Evolutionary conservation across 2,113 vertebrate species (phyloP).

Genomic region (Alexandromys fortis): DNA sequence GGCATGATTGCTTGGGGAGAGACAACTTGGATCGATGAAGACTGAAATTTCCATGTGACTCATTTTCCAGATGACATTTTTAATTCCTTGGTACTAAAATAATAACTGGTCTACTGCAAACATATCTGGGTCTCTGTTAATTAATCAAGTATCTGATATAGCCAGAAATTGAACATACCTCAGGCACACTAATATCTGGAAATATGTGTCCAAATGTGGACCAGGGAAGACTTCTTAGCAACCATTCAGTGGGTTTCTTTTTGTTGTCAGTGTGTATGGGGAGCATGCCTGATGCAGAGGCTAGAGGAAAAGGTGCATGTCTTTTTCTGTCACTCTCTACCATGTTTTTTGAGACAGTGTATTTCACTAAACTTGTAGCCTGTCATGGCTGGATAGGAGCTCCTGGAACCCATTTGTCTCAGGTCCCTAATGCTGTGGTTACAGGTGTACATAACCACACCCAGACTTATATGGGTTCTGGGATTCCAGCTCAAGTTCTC

Average conservation of each 20-base stretch:
- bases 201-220: not conserved
- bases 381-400: too few relatives aligned
- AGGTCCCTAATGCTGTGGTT: not conserved
- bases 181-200: not conserved
- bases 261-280: not conserved
- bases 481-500: not conserved
- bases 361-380: not conserved
- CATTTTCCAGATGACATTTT: slow-evolving; percentile 67
- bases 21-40: slow-evolving; percentile 58
- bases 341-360: not conserved
- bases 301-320: fast-evolving
- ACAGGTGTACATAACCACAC: not conserved
- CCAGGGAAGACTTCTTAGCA: not conserved
- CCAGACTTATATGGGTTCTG: not conserved
- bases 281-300: not conserved
- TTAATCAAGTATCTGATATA: slow-evolving; percentile 25
- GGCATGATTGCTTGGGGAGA: slow-evolving; percentile 36
- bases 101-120: slow-evolving; percentile 36
- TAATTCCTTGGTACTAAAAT: slow-evolving; percentile 59
- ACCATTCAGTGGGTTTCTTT: not conserved
- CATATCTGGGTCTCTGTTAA: slow-evolving; percentile 38
- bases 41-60: slow-evolving; percentile 57
- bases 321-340: not conserved
- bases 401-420: not conserved
- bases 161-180: slow-evolving; percentile 13